phyloP scores from a whole-genome alignment of 2,797 vertebrate genomes.

The Labroides dimidiatus region DNA sequence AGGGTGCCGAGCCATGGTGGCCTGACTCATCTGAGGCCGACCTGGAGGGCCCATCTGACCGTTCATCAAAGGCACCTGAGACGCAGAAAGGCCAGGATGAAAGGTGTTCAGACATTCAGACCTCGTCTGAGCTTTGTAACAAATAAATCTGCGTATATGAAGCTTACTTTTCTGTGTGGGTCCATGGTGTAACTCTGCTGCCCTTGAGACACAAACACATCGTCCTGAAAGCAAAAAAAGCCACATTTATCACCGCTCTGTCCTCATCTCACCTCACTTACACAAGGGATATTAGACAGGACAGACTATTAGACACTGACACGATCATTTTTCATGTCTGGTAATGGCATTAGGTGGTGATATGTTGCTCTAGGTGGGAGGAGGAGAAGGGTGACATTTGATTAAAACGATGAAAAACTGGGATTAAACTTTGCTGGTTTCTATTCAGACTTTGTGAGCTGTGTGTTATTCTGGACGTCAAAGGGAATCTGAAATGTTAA shows the following conservation, averaged over 20 bases:
- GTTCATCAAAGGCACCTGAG: slow-evolving; percentile 95
- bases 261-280: not conserved
- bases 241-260: not conserved
- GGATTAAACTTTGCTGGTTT: slow-evolving; percentile 25
- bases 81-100: not conserved
- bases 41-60: slow-evolving; percentile 91
- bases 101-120: no score
- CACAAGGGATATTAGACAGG: not conserved
- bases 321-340: slow-evolving; percentile 8
- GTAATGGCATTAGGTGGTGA: slow-evolving; percentile 15
- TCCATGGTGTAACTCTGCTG: slow-evolving; percentile 90
- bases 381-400: not conserved
- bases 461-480: not conserved
- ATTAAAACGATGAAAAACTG: slow-evolving; percentile 14
- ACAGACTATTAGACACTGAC: slow-evolving; percentile 1
- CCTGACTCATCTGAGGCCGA: slow-evolving; percentile 89
- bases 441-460: slow-evolving; percentile 3
- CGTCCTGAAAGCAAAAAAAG: slow-evolving; percentile 84
- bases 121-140: no score
- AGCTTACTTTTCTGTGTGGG: slow-evolving; percentile 90
- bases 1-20: slow-evolving; percentile 91
- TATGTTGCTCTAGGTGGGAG: slow-evolving; percentile 24
- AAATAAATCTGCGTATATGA: not conserved
- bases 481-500: slow-evolving; percentile 17
- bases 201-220: slow-evolving; percentile 86